phyloP scores from a whole-genome alignment of 2,888 invertebrate species.

The Drosophila neutralis region DNA sequence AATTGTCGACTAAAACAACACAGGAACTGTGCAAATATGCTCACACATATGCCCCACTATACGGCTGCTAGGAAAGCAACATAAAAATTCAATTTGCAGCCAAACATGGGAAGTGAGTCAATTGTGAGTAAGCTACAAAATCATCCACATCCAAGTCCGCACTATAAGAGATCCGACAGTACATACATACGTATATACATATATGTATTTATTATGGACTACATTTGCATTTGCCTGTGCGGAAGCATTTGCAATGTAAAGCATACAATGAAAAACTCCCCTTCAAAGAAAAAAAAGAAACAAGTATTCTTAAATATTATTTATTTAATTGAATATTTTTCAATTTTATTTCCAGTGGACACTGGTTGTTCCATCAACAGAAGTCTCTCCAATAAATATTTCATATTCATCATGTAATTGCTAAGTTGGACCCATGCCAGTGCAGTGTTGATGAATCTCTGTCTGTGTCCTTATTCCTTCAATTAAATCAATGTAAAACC shows the following conservation, averaged over 20 bases:
- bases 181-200: constrained; percentile 3
- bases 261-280: neutral
- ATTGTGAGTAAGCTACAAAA: constrained; percentile 29
- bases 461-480: neutral
- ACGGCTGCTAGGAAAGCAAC: constrained; percentile 37
- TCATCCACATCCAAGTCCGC: constrained; percentile 17
- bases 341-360: neutral
- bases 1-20: constrained; percentile 52
- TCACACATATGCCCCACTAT: neutral
- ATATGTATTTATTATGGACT: constrained; percentile 23
- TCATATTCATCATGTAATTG: neutral
- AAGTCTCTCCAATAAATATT: neutral
- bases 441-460: neutral
- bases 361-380: neutral
- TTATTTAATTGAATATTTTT: neutral
- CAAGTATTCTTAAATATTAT: neutral
- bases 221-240: constrained; percentile 57
- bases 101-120: constrained; percentile 43
- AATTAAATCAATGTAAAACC: neutral
- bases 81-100: constrained; percentile 71
- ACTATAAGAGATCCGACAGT: constrained; percentile 22
- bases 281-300: neutral
- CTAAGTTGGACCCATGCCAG: neutral
- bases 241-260: constrained; percentile 33
- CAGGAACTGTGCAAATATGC: constrained; percentile 24